Evolutionary conservation across 2,888 invertebrate species (phyloP).

Genomic region (Charanyca ferruginea): DNA sequence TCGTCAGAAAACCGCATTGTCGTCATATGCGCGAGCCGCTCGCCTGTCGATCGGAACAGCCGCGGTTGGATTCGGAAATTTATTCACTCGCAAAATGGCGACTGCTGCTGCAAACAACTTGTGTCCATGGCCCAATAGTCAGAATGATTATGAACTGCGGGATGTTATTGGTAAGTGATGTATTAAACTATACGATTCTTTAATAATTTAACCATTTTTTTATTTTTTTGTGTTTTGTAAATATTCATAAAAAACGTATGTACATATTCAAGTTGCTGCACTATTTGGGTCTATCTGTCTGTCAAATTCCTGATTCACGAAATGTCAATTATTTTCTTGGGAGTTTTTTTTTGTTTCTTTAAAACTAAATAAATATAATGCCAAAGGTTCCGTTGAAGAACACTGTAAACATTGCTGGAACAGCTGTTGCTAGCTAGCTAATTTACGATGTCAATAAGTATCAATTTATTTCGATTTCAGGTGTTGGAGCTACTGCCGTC

Average conservation of each 20-base stretch:
- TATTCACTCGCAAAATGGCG: constrained; percentile 86
- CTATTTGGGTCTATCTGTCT: constrained; percentile 34
- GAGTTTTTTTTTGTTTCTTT: neutral
- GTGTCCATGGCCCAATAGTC: constrained; percentile 96
- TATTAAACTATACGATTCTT: neutral
- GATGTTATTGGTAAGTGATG: constrained; percentile 96
- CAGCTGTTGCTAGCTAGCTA: too few relatives aligned
- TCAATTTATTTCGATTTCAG: constrained; percentile 85
- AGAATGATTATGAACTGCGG: constrained; percentile 97
- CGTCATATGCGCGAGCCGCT: constrained; percentile 85
- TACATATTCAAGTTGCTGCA: constrained; percentile 16
- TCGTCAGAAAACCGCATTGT: constrained; percentile 75
- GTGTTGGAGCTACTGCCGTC: constrained; percentile 98
- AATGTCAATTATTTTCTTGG: constrained; percentile 44
- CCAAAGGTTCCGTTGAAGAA: neutral
- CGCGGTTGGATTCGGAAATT: constrained; percentile 75
- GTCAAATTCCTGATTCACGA: constrained; percentile 52
- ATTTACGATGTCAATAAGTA: too few relatives aligned
- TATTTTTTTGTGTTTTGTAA: constrained; percentile 10
- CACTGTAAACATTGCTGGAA: neutral
- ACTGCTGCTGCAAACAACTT: constrained; percentile 76
- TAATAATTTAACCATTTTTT: neutral
- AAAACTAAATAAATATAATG: neutral
- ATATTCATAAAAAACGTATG: constrained; percentile 21
- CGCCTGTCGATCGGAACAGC: constrained; percentile 77